Conservation (phyloP, 2,797 vertebrate genomes). For the Hipposideros larvatus region DNA sequence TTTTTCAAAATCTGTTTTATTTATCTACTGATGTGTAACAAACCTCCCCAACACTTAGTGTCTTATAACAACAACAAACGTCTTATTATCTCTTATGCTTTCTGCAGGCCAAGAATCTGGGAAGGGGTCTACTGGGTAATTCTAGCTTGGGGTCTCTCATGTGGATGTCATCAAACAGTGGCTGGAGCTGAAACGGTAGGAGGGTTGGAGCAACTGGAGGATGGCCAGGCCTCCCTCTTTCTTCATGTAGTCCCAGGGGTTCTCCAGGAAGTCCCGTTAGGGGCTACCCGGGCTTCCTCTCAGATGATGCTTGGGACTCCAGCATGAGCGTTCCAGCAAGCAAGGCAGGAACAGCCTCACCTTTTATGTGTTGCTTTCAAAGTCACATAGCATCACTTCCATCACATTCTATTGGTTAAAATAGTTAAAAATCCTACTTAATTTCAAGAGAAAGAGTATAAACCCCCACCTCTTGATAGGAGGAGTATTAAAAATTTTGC, state of each 20-base stretch:
- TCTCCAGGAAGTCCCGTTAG: neutral
- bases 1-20: too few relatives aligned
- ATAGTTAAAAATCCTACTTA: neutral
- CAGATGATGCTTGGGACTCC: neutral
- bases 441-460: neutral
- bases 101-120: neutral
- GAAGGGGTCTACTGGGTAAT: neutral
- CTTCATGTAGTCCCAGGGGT: neutral
- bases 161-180: rapidly evolving
- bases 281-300: neutral
- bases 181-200: neutral
- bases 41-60: neutral
- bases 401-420: neutral
- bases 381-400: neutral
- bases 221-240: neutral
- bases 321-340: neutral
- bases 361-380: neutral
- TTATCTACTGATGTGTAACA: neutral
- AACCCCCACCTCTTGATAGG: neutral
- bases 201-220: neutral
- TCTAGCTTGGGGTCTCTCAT: neutral
- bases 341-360: neutral
- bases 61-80: neutral
- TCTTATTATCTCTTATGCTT: neutral
- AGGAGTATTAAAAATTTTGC: neutral